A percentile compares a stretch with the other conserved stretches of the same genome.
Evolutionary conservation across 1,140 invertebrate genomes (phyloP).

Genomic region (Pseudomyrmex concolor): DNA sequence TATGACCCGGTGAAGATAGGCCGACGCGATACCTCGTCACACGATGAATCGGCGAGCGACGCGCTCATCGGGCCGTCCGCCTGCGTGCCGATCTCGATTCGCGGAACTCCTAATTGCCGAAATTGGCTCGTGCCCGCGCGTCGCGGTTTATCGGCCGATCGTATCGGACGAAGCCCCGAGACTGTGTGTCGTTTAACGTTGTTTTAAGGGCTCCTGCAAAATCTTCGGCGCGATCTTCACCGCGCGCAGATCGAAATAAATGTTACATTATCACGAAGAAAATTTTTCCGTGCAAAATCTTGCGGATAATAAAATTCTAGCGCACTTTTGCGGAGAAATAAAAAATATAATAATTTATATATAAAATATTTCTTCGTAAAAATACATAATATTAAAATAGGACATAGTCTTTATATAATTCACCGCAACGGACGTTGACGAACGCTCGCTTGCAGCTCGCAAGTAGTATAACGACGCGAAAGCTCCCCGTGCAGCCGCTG

Average conservation of each 20-base stretch:
- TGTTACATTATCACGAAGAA: no score
- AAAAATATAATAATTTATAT: no score
- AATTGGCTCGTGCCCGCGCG: slow-evolving; percentile 60
- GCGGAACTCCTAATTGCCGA: slow-evolving; percentile 66
- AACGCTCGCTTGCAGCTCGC: slow-evolving; percentile 17
- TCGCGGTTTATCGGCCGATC: slow-evolving; percentile 19
- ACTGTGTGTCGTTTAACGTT: slow-evolving; percentile 36
- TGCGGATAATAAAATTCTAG: no score
- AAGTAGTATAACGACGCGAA: slow-evolving; percentile 13
- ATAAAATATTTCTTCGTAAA: no score
- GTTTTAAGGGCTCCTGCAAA: not conserved
- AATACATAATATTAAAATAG: no score
- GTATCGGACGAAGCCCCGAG: not conserved
- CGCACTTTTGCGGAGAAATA: no score
- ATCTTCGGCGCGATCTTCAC: not conserved
- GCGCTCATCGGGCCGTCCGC: slow-evolving; percentile 31
- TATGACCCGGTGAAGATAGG: slow-evolving; percentile 67
- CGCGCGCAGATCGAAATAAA: no score
- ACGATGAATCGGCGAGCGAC: slow-evolving; percentile 67
- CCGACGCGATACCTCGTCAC: slow-evolving; percentile 66
- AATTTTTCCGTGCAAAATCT: no score
- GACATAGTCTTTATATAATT: not conserved
- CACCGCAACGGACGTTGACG: not conserved
- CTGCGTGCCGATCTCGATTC: slow-evolving; percentile 26
- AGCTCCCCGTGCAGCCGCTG: slow-evolving; percentile 54